Evolutionary conservation across 2,797 vertebrate species (phyloP), one percentile per base, ranked within the genome.

Genomic region (Melanotaenia nigrans): DNA sequence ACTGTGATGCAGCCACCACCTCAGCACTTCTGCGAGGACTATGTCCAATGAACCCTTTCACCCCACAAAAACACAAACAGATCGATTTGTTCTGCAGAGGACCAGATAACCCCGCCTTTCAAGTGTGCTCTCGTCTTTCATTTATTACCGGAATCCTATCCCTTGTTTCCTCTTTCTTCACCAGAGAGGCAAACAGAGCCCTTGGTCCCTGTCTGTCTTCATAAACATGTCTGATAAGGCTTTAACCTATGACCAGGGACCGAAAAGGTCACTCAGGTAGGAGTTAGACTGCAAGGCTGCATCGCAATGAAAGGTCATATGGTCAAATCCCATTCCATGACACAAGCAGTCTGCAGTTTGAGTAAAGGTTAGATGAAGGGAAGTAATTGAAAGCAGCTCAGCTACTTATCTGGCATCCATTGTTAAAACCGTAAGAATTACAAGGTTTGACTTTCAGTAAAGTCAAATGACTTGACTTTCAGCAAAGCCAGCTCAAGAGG

Each of bases 11-110:
- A 83, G 82, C 88, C 77, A 57, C 86, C 75, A 66, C 81, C 86
- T 92, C 89, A 92, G 90, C 92, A 91, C 82, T 92, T 91, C 83
- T 87, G 68, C 90, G 45, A 82, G 91, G 92, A 90, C 71, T 13
- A 69, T 20, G 81, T 86, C 92, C 92, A 93, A 86, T 81, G 90
- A 93, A 93, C 90, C 85, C 82, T 78, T 75, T 93, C 84, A 92
- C 90, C 91, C 87, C 78, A 69, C 58, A 25, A 88, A 88, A 91
- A 92, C 73, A 89, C 76, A 89, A 89, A 90, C 81, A 86, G 92
- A 94, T 94, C 91, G 65, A 93, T 93, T 73, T 8, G 55, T 86
- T 86, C 77, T 42, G 63, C 80, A 69, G 79, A 85, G 85, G 71
- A 87, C 74, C 80, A 88, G 90, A 92, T 90, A 92, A 87, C 88